A percentile compares a stretch with the other conserved stretches of the same genome.
These are phyloP conservation scores for Micrasema longulum DNA, from an alignment of 1,140 invertebrate species.

Conservation along the genomic window DNA sequence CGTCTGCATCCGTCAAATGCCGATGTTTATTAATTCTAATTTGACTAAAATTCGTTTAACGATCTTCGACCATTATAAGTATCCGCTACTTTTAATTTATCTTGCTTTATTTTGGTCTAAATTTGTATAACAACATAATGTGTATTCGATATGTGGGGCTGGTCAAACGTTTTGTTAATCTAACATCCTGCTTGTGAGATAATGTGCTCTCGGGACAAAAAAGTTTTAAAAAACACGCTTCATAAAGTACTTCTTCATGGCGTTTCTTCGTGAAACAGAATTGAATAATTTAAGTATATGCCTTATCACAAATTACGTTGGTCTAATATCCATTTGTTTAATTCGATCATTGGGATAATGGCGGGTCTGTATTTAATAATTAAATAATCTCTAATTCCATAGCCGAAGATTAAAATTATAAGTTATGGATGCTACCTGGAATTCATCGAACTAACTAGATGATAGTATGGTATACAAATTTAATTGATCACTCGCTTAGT, in stretches of 20 bases:
- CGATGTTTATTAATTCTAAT: no score
- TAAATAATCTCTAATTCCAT: constrained; percentile 21
- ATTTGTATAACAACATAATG: constrained; percentile 22
- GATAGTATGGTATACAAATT: neutral
- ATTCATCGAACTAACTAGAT: neutral
- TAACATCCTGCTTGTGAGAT: constrained; percentile 37
- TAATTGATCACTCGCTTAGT: neutral
- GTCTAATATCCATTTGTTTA: constrained; percentile 8
- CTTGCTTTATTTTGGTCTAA: constrained; percentile 10
- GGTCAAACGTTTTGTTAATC: constrained; percentile 22
- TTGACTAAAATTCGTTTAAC: no score
- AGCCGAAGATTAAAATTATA: constrained; percentile 16
- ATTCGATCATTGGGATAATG: constrained; percentile 30
- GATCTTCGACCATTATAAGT: no score
- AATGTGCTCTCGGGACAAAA: neutral
- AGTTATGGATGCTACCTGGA: constrained; percentile 4
- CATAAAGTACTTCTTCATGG: constrained; percentile 9
- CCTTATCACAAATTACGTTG: constrained; percentile 15
- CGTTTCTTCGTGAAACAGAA: constrained; percentile 26
- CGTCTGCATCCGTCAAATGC: no score
- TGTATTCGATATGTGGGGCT: constrained; percentile 17
- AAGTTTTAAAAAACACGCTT: constrained; percentile 7
- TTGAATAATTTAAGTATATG: constrained; percentile 30
- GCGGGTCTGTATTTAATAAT: constrained; percentile 15
- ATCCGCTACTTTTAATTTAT: constrained; percentile 7